Evolutionary conservation across 2,113 vertebrate genomes (phyloP).

Genomic region (Ceyx melanurus): DNA sequence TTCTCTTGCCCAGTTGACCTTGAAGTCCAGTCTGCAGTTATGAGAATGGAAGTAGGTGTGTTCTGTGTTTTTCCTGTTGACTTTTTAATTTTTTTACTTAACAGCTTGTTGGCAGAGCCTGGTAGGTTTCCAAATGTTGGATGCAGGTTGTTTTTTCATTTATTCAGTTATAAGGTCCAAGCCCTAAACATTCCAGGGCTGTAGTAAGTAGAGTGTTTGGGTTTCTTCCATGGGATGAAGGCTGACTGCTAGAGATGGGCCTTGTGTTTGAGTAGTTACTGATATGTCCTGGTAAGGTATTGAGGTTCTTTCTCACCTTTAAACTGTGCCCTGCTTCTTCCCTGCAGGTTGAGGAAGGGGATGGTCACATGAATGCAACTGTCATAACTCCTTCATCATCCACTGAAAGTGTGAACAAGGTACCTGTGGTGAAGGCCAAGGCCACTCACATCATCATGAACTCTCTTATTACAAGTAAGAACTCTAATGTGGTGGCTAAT

Average conservation of each 20-base stretch:
- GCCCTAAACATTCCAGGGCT: background rate
- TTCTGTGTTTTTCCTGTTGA: background rate
- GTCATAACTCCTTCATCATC: constrained; percentile 51
- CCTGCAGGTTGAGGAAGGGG: constrained; percentile 81
- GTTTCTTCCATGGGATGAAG: background rate
- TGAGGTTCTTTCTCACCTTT: background rate
- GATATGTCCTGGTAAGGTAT: background rate
- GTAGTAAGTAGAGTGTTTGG: fast-evolving
- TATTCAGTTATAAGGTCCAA: background rate
- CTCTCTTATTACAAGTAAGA: constrained; percentile 93
- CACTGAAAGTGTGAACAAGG: constrained; percentile 68
- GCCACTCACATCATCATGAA: constrained; percentile 90
- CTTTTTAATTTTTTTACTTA: background rate
- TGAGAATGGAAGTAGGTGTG: background rate
- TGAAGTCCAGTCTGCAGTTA: background rate
- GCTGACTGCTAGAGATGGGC: background rate
- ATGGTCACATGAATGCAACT: constrained; percentile 35
- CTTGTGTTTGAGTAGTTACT: background rate
- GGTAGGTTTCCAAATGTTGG: background rate
- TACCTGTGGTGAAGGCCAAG: constrained; percentile 90
- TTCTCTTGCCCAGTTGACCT: background rate
- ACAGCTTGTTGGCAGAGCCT: background rate
- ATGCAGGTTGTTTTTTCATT: background rate
- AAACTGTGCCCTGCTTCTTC: constrained; percentile 29
- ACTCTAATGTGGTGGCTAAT: background rate